A percentile compares a stretch with the other conserved stretches of the same genome.
Evolutionary conservation across 2,888 invertebrate species (phyloP).

Genomic region (Pogonocherus hispidulus): DNA sequence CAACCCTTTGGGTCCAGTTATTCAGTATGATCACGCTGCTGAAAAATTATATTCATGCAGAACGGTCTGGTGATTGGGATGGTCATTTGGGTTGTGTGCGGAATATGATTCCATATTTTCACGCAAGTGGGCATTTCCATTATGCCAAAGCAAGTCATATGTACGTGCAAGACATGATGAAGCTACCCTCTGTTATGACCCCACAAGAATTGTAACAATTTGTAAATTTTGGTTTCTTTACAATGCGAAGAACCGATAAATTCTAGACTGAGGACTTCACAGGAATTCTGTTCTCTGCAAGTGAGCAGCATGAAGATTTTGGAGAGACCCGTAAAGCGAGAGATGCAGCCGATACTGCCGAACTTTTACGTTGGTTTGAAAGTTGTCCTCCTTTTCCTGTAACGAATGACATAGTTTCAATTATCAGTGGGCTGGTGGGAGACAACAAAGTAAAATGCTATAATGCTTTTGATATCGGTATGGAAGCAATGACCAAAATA

Average conservation of each 20-base stretch:
- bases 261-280: conserved; percentile 21
- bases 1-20: conserved; percentile 22
- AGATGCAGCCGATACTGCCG: conserved; percentile 26
- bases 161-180: conserved; percentile 24
- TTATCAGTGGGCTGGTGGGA: conserved; percentile 24
- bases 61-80: conserved; percentile 15
- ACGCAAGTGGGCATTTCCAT: conserved; percentile 23
- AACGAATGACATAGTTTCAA: conserved; percentile 20
- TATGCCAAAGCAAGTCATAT: conserved; percentile 25
- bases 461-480: conserved; percentile 27
- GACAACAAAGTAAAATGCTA: conserved; percentile 19
- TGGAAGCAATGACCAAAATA: conserved; percentile 17
- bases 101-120: conserved; percentile 25
- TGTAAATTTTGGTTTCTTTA: conserved; percentile 11
- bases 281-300: conserved; percentile 13
- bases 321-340: conserved; percentile 13
- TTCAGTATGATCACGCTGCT: conserved; percentile 6
- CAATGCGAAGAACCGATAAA: conserved; percentile 21
- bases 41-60: conserved; percentile 20
- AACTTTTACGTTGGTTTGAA: conserved; percentile 19
- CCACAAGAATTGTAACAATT: conserved; percentile 26
- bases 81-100: conserved; percentile 14
- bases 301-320: conserved; percentile 25
- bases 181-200: conserved; percentile 15
- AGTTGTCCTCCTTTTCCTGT: conserved; percentile 25